Evolutionary conservation across 1,140 invertebrate species (phyloP).

Genomic region (Pararge aegeria): DNA sequence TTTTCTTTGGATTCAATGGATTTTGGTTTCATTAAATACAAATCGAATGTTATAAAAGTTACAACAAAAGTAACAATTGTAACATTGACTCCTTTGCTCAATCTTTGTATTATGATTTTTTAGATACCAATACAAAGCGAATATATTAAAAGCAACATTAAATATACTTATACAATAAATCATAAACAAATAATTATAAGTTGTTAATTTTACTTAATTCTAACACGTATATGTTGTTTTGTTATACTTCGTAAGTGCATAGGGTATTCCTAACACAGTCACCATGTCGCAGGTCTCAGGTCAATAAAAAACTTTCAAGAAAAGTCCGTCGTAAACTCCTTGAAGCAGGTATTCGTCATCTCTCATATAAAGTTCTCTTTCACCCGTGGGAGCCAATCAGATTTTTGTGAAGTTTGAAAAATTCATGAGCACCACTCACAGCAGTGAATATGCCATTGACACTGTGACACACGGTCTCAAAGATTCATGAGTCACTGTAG

Average conservation of each 20-base stretch:
- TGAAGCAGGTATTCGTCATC: constrained; percentile 22
- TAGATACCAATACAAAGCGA: background rate
- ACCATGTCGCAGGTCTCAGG: too few relatives aligned
- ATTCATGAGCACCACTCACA: constrained; percentile 37
- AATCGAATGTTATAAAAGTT: background rate
- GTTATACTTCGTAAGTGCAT: too few relatives aligned
- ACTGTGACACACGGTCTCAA: constrained; percentile 24
- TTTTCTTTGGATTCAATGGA: constrained; percentile 7
- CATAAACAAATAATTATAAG: too few relatives aligned
- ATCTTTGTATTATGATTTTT: background rate
- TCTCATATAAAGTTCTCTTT: constrained; percentile 23
- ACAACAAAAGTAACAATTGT: background rate
- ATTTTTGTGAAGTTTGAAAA: constrained; percentile 40
- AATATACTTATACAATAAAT: too few relatives aligned
- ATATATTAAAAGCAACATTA: constrained; percentile 6
- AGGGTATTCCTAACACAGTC: too few relatives aligned
- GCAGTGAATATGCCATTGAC: constrained; percentile 42
- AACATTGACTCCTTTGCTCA: background rate
- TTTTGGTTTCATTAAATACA: constrained; percentile 9
- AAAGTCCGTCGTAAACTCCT: constrained; percentile 1
- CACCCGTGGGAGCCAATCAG: constrained; percentile 33
- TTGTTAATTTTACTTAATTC: too few relatives aligned
- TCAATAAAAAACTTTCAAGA: constrained; percentile 4
- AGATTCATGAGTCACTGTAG: background rate
- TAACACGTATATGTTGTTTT: too few relatives aligned